Evolutionary conservation across 2,113 vertebrate species (phyloP).

Genomic region (Corythornis madagascariensis): DNA sequence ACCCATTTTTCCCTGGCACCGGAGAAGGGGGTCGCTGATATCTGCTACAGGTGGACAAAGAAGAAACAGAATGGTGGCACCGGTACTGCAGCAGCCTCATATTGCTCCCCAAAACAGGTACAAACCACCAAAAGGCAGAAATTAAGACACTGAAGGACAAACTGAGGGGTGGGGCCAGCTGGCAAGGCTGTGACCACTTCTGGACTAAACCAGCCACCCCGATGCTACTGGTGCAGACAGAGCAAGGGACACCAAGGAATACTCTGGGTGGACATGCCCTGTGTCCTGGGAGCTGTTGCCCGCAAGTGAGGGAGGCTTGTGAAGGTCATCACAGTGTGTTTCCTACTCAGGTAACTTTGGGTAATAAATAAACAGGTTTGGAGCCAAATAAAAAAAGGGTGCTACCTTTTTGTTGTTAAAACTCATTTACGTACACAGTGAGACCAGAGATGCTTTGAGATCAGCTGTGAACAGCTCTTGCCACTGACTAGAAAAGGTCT

Average conservation of each 20-base stretch:
- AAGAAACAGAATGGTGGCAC: neutral
- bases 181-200: neutral
- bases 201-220: neutral
- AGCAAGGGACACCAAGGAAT: neutral
- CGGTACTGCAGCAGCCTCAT: neutral
- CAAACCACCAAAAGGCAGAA: neutral
- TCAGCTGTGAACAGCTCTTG: accelerated
- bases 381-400: neutral
- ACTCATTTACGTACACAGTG: accelerated
- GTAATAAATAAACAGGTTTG: neutral
- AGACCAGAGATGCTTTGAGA: accelerated
- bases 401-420: neutral
- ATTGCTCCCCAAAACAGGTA: neutral
- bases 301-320: accelerated
- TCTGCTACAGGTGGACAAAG: accelerated
- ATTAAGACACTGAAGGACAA: accelerated
- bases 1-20: accelerated
- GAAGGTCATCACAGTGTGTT: accelerated
- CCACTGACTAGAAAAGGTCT: accelerated
- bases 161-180: accelerated
- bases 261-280: accelerated
- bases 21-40: accelerated
- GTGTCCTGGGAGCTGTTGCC: neutral
- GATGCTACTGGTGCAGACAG: neutral
- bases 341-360: neutral